Base-by-base conservation (phyloP, 92 coral and sea anemone genomes). In the Virgularia gustaviana region DNA sequence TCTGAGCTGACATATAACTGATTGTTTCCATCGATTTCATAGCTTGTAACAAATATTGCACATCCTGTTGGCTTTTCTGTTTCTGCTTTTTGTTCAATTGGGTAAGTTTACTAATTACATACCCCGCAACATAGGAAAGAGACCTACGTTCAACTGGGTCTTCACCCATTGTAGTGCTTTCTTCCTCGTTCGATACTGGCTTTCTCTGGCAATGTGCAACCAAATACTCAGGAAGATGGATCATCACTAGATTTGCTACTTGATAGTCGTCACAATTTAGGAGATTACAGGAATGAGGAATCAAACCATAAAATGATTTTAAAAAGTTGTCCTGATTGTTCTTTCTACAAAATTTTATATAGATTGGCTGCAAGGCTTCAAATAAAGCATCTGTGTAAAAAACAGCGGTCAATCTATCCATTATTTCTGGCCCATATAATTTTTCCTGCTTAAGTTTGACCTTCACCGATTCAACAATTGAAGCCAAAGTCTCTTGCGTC, bases 291-390 rank as follows among this genome's bases (percentile, higher is more conserved):
- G 63, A 56, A 35, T 4, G 10, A 29, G 63, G 63, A 35, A 56
- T 56, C 33, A 56, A 56, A 56, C 63, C 63, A 56, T 28, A 56
- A 27, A 56, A 56, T 56, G 63, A 56, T 23, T 56, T 38, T 15
- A 56, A 56, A 1, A 56, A 19, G 28, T 56, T 35, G 36, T 56
- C 63, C 20, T 54, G 61, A 22, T 15, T 54, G 33, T 4, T 56
- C 63, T 56, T 56, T 56, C 36, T 20, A 35, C 63, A 56, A 56
- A 56, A 56, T 15, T 5, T 56, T 56, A 15, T 20, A 3, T 28
- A 3, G 2, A 56, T 3, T 28, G 63, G 63, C 9, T 56, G 16
- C 15, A 56, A 8, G n/a, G 63, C 63, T 28, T 56, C 34, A 27
- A 28, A 56, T 19, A 56, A 56, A 56, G 63, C 53, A 45, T 6